Base-by-base conservation (phyloP, 2,113 vertebrate species). In the Solea senegalensis region DNA sequence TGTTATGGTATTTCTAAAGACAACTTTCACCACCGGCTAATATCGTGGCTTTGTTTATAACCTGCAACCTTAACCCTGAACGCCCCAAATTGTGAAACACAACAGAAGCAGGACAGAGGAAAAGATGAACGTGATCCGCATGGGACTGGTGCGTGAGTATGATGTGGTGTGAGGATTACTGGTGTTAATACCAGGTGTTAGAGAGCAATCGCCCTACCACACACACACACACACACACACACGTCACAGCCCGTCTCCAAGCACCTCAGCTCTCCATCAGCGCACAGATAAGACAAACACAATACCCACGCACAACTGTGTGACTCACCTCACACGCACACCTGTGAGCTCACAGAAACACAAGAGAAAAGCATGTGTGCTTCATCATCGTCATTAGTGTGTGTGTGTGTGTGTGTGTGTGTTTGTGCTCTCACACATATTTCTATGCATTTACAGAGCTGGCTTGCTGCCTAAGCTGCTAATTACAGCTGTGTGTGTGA, bases 391-490 rank as follows among this genome's bases (percentile, higher is more conserved):
- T 26, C 50, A 10, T 52, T n/a, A 49, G 45, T 13, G 45, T 50
- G 49, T n/a, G 26, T 4, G 26, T 27, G 51, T 16, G n/a, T n/a
- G 21, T n/a, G 9, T 11, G 52, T n/a, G 5, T n/a, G 26, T 34
- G 64, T 16, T 68, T 27, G 77, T 68, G 80, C 63, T 86, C 73
- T 85, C 79, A 84, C 82, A 80, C 45, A 63, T 60, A 81, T 84
- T 69, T 66, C 55, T 76, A 69, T 68, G 66, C 80, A 83, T 79
- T 89, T 74, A 62, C 53, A 59, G 78, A 72, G 74, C 81, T 92
- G 90, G 90, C 89, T 86, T 49, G 16, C 72, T 65, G 90, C 91
- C 90, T 92, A 92, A 92, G 90, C 91, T 91, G 88, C 90, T 93
- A 93, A 93, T 92, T 93, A 90, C 83, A 85, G 78, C 80, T 86